Conservation (phyloP, 2,797 vertebrate genomes). For the Sylvilagus floridanus region DNA sequence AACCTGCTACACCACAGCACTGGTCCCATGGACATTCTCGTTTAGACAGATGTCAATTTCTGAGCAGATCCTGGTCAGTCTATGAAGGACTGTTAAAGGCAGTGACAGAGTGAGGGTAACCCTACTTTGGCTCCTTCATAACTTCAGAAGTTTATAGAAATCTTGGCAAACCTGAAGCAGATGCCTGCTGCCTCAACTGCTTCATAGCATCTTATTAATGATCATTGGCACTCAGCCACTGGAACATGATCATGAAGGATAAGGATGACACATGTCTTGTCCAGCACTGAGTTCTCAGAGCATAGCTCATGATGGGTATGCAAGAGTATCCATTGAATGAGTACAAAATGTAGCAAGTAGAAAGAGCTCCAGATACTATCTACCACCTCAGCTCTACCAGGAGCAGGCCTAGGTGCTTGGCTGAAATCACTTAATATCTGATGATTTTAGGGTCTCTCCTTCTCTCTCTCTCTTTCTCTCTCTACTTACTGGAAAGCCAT, state of each 20-base stretch:
- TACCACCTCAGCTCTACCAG: background rate
- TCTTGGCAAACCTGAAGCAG: background rate
- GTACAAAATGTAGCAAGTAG: background rate
- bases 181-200: background rate
- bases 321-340: background rate
- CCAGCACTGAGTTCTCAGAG: background rate
- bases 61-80: background rate
- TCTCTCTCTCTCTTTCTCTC: too few relatives aligned
- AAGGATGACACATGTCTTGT: background rate
- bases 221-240: background rate
- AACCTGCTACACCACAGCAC: too few relatives aligned
- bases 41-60: background rate
- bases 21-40: too few relatives aligned
- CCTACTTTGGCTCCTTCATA: background rate
- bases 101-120: background rate
- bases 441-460: background rate
- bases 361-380: background rate
- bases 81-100: background rate
- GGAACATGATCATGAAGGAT: background rate
- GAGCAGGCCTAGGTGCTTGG: background rate
- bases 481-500: background rate
- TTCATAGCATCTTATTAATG: background rate
- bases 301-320: too few relatives aligned
- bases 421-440: background rate
- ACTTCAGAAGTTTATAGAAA: background rate